A percentile compares a stretch with the other conserved stretches of the same genome.
phyloP scores from a whole-genome alignment of 2,797 vertebrate species.

The Sebastes steindachneri region DNA sequence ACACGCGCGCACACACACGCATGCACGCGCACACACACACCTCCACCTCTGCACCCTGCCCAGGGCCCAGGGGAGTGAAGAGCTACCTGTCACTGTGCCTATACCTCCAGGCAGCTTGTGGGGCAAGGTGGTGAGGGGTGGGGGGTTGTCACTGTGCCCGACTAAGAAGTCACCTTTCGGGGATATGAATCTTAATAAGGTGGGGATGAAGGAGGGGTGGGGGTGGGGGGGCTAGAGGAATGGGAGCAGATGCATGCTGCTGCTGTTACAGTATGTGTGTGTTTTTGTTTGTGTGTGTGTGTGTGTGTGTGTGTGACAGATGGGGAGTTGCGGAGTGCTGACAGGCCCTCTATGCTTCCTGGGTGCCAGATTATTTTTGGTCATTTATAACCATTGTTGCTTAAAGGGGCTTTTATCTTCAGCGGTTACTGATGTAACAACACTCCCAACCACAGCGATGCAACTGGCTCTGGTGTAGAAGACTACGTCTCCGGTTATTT shows the following conservation, averaged over 20 bases:
- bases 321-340: constrained; percentile 79
- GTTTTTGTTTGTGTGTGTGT: constrained; percentile 6
- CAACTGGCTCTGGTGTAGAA: constrained; percentile 12
- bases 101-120: constrained; percentile 81
- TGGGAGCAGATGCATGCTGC: constrained; percentile 53
- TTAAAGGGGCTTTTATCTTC: constrained; percentile 76
- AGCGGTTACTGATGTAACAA: constrained; percentile 53
- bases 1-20: neutral
- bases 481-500: constrained; percentile 27
- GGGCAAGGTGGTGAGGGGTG: constrained; percentile 55
- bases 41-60: constrained; percentile 53
- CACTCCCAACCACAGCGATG: constrained; percentile 36
- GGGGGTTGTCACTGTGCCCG: constrained; percentile 82
- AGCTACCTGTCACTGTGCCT: constrained; percentile 84
- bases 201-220: constrained; percentile 35
- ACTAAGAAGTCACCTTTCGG: constrained; percentile 87
- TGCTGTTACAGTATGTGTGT: constrained; percentile 47
- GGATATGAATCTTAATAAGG: constrained; percentile 88
- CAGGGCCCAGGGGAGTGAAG: constrained; percentile 71
- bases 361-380: constrained; percentile 83
- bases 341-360: constrained; percentile 80
- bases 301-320: constrained; percentile 70
- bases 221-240: constrained; percentile 20
- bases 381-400: constrained; percentile 83
- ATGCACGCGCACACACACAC: neutral